Conservation (phyloP, 2,113 vertebrate genomes). For the Morphnarchus princeps region DNA sequence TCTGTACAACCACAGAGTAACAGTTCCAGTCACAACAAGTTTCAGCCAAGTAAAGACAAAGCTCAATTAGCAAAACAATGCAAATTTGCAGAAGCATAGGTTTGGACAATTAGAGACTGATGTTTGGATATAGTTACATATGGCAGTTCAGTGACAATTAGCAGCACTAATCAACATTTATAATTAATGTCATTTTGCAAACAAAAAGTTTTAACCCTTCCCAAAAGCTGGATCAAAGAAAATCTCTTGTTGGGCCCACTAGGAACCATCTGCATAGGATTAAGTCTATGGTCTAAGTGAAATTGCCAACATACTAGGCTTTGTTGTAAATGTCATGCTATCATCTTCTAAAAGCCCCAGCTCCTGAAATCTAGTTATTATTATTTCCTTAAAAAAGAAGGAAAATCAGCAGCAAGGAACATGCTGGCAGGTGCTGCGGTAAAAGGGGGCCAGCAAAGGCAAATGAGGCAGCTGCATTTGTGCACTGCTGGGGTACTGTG, state of each 20-base stretch:
- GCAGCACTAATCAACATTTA: neutral
- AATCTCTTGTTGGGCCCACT: neutral
- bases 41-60: slow-evolving; percentile 40
- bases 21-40: slow-evolving; percentile 32
- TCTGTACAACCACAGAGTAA: neutral
- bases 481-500: neutral
- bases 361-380: neutral
- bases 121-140: neutral
- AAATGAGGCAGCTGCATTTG: neutral
- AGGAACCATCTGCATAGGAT: neutral
- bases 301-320: neutral
- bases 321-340: neutral
- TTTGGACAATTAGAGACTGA: neutral
- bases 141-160: neutral
- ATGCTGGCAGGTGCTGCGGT: neutral
- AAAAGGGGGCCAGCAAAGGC: neutral
- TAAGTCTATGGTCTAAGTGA: neutral
- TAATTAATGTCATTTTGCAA: neutral
- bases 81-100: neutral
- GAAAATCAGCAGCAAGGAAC: neutral
- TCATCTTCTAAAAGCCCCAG: neutral
- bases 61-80: neutral
- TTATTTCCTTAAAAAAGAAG: neutral
- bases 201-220: neutral
- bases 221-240: neutral